Base-by-base conservation (phyloP, 2,888 invertebrate genomes). In the Eristalis intricaria region DNA sequence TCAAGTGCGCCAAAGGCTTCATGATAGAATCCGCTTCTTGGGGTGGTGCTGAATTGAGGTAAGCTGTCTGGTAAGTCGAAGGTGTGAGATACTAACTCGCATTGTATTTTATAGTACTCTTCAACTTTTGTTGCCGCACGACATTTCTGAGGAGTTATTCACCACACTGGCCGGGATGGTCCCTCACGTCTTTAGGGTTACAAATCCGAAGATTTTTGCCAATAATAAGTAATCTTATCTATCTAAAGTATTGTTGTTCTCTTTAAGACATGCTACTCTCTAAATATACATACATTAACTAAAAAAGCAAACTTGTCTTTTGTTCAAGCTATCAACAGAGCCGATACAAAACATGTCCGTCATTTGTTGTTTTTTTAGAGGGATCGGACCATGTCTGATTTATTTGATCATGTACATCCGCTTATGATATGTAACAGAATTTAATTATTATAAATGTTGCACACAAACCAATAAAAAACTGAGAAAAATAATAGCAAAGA, bases 1-100 rank as follows among this genome's bases (percentile, higher is more conserved):
- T 99, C 91, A 99, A 99, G 94, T 99, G 99, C 94, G 97, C 99
- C 73, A 99, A 99, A 94, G 99, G 99, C 3, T 99, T 99, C 93
- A 97, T 99, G 97, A 98, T 99, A 93, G 99, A 99, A 94, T 98
- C 98, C 95, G 97, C 97, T 10, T 97, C 98, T 0, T 97, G 98
- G 96, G 98, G 98, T 86, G 98, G 98, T 40, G 96, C 97, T 0
- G 97, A 97, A 93, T 94, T 98, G 88, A 97, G 97, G 93, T 99
- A 97, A 50, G 32, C 11, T 43, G 4, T 35, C 22, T n/a, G n/a
- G 35, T 69, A 26, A 35, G 96, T 97, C 7, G 0, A n/a, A 40
- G 4, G 5, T 56, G 22, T 75, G 22, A 4, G 23, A 10, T 64
- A 13, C 26, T 15, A 7, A 29, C 26, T 13, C 13, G 19, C 35